phyloP scores from a whole-genome alignment of 2,113 vertebrate species.

The Chaenogobius annularis region DNA sequence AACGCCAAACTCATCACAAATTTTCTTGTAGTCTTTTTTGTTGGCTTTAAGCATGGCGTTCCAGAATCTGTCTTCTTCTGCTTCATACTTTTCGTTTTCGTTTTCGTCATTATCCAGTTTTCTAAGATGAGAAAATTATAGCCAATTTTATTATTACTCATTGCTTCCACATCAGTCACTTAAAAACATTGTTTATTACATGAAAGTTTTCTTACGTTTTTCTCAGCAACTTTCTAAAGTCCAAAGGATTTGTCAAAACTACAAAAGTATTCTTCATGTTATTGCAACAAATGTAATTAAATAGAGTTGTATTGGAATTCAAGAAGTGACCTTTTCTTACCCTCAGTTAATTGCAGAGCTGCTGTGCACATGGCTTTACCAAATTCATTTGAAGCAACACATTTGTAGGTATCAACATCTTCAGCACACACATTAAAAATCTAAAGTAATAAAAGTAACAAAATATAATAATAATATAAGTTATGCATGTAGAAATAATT shows the following conservation, averaged over 20 bases:
- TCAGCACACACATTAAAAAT: constrained; percentile 70
- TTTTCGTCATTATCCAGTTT: constrained; percentile 23
- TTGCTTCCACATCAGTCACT: background rate
- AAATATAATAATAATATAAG: background rate
- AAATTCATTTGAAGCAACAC: constrained; percentile 78
- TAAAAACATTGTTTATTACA: background rate
- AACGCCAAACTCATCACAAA: constrained; percentile 82
- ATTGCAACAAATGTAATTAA: background rate
- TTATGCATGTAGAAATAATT: background rate
- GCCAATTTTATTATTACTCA: background rate
- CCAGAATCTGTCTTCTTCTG: constrained; percentile 78
- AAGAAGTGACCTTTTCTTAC: constrained; percentile 61
- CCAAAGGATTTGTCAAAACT: constrained; percentile 71
- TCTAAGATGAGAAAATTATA: constrained; percentile 8
- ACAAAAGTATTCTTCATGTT: constrained; percentile 23
- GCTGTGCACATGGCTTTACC: constrained; percentile 82
- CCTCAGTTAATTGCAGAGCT: constrained; percentile 79
- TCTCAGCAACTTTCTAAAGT: constrained; percentile 80
- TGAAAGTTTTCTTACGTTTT: constrained; percentile 72
- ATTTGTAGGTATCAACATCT: constrained; percentile 83
- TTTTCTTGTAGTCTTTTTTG: constrained; percentile 83
- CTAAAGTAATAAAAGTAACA: constrained; percentile 61
- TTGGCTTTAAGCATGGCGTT: constrained; percentile 82
- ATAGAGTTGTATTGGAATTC: background rate
- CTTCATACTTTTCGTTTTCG: constrained; percentile 27